Conservation (phyloP, 2,888 invertebrate species). For the Eutolmus rufibarbis region DNA sequence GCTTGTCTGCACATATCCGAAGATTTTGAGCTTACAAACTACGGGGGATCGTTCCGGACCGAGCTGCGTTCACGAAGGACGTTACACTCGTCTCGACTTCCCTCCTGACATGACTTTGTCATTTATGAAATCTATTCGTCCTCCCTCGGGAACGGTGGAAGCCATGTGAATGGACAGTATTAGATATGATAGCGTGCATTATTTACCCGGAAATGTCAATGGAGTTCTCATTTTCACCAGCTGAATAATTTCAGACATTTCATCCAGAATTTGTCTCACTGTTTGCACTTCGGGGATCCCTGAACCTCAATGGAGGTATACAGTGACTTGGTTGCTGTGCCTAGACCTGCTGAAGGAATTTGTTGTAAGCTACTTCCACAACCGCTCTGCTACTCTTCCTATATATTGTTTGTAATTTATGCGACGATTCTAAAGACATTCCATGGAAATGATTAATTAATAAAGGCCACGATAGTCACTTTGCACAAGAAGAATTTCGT, state of each 20-base stretch:
- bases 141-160: background rate
- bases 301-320: background rate
- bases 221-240: constrained; percentile 3
- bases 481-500: background rate
- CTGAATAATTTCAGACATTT: constrained; percentile 7
- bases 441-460: background rate
- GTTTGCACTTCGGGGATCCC: background rate
- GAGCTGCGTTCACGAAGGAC: background rate
- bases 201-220: constrained; percentile 24
- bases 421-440: background rate
- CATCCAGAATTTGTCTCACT: background rate
- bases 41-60: background rate
- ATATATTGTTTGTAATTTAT: background rate
- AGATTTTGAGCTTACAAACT: constrained; percentile 15
- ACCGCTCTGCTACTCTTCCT: background rate
- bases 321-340: background rate
- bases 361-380: background rate
- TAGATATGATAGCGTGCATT: constrained; percentile 18
- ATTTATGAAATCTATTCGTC: constrained; percentile 2
- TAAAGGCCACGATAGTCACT: background rate
- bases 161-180: background rate
- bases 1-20: constrained; percentile 22
- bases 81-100: constrained; percentile 4
- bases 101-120: constrained; percentile 18
- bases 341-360: background rate